Base-by-base conservation (phyloP, 1,140 invertebrate species). In the Protaetia brevitarsis region DNA sequence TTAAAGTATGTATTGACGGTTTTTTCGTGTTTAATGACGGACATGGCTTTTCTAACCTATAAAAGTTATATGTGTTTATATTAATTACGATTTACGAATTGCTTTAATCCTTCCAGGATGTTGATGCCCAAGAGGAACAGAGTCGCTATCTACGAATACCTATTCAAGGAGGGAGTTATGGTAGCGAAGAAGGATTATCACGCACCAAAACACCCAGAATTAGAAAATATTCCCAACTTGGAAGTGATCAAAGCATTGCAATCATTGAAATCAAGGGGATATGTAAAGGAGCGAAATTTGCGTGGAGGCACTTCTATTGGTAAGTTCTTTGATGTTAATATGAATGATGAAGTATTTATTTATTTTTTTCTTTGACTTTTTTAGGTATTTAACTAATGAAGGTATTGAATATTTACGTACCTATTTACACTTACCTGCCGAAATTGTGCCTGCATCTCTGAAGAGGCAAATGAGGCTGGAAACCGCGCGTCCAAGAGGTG, bases 231-330 rank as follows among this genome's bases (percentile, higher is more conserved):
- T 73, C 94, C 95, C 41, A 99, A 99, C 82, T 86, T 99, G 63
- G 92, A 99, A 83, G 97, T 99, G 27, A 99, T 99, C 76, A 99
- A 99, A 82, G 94, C 97, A 68, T 86, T 99, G 82, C 83, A 98
- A 87, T 97, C 95, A 13, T 82, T 99, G 65, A 97, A 97, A 81
- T 99, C 96, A 10, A 88, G 90, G 79, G 96, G 95, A 66, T 94
- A 90, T 76, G 98, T 99, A 0, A 95, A 94, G 78, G 96, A 99
- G 84, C 97, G n/a, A n/a, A 99, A 81, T 99, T 99, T 84, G 96
- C 97, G 0, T 99, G 98, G 98, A 88, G 96, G 71, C 97, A 99
- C 81, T 99, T 95, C 77, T 99, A 99, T 80, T 99, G 97, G 96
- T 85, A 76, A 72, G 71, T 72, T 21, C 13, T 30, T 8, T 4